Evolutionary conservation across 2,113 vertebrate genomes (phyloP), one percentile per base, ranked within the genome.

Genomic region (Morone saxatilis): DNA sequence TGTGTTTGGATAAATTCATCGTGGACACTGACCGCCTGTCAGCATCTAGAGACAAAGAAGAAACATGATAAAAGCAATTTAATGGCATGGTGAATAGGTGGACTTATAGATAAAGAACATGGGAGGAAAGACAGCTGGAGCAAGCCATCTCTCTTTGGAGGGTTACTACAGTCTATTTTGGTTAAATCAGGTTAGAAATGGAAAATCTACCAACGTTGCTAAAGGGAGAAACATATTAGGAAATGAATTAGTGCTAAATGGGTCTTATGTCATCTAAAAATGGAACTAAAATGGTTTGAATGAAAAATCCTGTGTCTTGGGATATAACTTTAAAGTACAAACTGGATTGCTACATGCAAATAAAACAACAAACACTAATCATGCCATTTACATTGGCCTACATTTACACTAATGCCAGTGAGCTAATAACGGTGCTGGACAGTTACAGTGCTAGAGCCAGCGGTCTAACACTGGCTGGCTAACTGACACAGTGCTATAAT

Each of bases 1-100:
- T 93, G 88, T 98, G 97, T 96, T 98, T 99, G 95, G 97, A 97
- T 93, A 99, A 96, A 95, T 99, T 99, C 96, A 99, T 96, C 85
- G 98, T 99, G 94, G 98, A 99, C 94, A 99, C 96, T 85, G 98
- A 98, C 60, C 98, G 92, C 95, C 98, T 97, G 94, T 97, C 97
- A 93, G 96, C 95, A 97, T 99, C 98, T 99, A 80, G 38, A 83
- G 65, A 85, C 71, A 92, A 62, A 86, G n/a, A 74, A 41, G 80
- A 69, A 72, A 19, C 50, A 79, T 93, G 92, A 96, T 93, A 91
- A 91, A 96, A 76, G 94, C 82, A 94, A 92, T 96, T 90, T 88
- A 95, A 92, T 92, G 93, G 91, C 92, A 91, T 91, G 94, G 7
- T 36, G 92, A 48, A 62, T 0, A 38, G 31, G 45, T 47, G 45